phyloP scores from a whole-genome alignment of 2,113 vertebrate genomes.

The Rana temporaria region DNA sequence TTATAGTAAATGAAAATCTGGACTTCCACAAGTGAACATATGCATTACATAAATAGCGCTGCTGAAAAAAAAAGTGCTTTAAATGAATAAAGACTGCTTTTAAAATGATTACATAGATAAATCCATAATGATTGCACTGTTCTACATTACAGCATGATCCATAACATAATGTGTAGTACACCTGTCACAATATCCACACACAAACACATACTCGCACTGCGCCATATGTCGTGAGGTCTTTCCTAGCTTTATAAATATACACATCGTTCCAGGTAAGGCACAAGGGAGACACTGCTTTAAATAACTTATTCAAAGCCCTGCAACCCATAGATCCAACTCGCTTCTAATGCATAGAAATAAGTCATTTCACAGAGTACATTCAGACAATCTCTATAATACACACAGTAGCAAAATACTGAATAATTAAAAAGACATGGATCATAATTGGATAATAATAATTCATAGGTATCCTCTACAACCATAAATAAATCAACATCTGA shows the following conservation, averaged over 20 bases:
- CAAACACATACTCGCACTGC: too few relatives aligned
- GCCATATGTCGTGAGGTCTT: slow-evolving; percentile 50
- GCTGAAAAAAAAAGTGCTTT: background rate
- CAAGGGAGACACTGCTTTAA: slow-evolving; percentile 41
- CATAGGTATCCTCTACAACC: slow-evolving; percentile 23
- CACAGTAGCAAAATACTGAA: slow-evolving; percentile 26
- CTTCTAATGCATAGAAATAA: slow-evolving; percentile 55
- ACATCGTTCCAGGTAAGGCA: slow-evolving; percentile 39
- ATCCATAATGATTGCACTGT: background rate
- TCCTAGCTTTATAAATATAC: slow-evolving; percentile 49
- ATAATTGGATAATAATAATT: slow-evolving; percentile 54
- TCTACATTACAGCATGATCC: background rate
- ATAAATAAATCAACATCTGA: slow-evolving; percentile 46
- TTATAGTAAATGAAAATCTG: background rate
- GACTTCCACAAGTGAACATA: background rate
- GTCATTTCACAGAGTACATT: slow-evolving; percentile 52
- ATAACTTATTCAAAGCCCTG: slow-evolving; percentile 41
- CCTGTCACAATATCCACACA: slow-evolving; percentile 19
- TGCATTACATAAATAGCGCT: background rate
- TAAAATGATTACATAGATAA: slow-evolving; percentile 22
- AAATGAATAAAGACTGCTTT: background rate
- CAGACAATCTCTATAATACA: slow-evolving; percentile 43
- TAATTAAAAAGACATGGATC: slow-evolving; percentile 29
- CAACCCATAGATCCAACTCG: background rate
- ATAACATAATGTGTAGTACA: slow-evolving; percentile 14